Conservation (phyloP, 2,797 vertebrate genomes). For the Eospalax fontanierii region DNA sequence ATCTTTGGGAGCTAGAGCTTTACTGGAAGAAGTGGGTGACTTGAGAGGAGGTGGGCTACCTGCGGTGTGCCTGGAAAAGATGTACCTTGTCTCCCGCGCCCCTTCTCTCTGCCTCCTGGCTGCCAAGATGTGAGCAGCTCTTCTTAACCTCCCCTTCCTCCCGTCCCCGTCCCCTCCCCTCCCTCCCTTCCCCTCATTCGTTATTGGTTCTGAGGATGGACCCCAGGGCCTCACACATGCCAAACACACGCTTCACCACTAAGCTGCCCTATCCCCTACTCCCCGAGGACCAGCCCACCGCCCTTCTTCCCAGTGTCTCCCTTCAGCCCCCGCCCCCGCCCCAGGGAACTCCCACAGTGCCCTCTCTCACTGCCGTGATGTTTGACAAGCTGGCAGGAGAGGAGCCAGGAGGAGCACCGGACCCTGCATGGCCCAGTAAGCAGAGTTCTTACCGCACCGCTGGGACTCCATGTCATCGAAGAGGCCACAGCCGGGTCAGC, state of each 20-base stretch:
- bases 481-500: not conserved
- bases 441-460: not conserved
- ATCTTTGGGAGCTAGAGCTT: not conserved
- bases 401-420: not conserved
- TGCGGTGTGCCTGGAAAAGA: not conserved
- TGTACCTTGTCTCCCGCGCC: not conserved
- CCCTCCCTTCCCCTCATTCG: not conserved
- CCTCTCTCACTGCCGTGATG: not conserved
- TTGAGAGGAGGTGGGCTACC: not conserved
- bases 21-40: not conserved
- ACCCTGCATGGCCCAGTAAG: not conserved
- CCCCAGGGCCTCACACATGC: not conserved
- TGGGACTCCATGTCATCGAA: not conserved
- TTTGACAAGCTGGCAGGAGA: not conserved
- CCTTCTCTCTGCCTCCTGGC: not conserved
- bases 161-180: not conserved
- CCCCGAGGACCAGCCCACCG: not conserved
- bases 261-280: fast-evolving
- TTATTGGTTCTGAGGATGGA: not conserved
- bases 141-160: not conserved
- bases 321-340: not conserved
- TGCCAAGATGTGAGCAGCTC: not conserved
- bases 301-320: not conserved
- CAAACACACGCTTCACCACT: not conserved
- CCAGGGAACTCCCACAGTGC: not conserved